Percentiles rank a stretch among this genome's conserved stretches.
Conservation (phyloP, 2,113 vertebrate genomes). For the Gadus chalcogrammus region DNA sequence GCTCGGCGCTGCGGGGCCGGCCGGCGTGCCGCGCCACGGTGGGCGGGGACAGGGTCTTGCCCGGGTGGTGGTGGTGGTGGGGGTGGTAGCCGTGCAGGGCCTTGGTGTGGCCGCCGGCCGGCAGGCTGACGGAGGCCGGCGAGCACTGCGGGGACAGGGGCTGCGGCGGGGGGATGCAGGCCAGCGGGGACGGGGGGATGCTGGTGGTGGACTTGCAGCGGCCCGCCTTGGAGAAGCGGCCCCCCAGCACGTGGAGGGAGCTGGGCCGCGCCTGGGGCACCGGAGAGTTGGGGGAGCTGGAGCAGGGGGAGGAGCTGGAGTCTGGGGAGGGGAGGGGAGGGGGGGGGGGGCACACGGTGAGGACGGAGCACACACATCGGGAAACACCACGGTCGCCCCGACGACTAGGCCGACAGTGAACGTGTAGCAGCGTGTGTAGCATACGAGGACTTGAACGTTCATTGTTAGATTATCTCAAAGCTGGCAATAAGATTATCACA, state of each 20-base stretch:
- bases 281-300: slow-evolving; percentile 89
- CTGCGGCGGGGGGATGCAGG: slow-evolving; percentile 83
- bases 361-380: no score
- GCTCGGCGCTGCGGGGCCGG: slow-evolving; percentile 74
- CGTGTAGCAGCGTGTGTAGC: no score
- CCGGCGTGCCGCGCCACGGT: slow-evolving; percentile 79
- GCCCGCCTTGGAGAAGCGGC: slow-evolving; percentile 80
- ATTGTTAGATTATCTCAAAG: no score
- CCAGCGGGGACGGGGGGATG: slow-evolving; percentile 90
- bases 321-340: slow-evolving; percentile 64
- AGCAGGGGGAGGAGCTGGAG: slow-evolving; percentile 84
- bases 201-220: slow-evolving; percentile 93
- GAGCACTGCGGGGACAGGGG: slow-evolving; percentile 84
- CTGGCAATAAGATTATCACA: no score
- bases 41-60: slow-evolving; percentile 82
- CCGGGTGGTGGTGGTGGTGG: slow-evolving; percentile 15
- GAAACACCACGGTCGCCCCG: no score
- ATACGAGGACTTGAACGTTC: no score
- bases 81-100: slow-evolving; percentile 72
- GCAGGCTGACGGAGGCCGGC: slow-evolving; percentile 73
- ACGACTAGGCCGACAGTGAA: no score
- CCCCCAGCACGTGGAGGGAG: slow-evolving; percentile 87
- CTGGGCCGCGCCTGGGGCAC: slow-evolving; percentile 88
- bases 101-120: slow-evolving; percentile 64
- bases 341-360: no score